Conservation (phyloP, 1,140 invertebrate genomes). For the Saccostrea glomerata region DNA sequence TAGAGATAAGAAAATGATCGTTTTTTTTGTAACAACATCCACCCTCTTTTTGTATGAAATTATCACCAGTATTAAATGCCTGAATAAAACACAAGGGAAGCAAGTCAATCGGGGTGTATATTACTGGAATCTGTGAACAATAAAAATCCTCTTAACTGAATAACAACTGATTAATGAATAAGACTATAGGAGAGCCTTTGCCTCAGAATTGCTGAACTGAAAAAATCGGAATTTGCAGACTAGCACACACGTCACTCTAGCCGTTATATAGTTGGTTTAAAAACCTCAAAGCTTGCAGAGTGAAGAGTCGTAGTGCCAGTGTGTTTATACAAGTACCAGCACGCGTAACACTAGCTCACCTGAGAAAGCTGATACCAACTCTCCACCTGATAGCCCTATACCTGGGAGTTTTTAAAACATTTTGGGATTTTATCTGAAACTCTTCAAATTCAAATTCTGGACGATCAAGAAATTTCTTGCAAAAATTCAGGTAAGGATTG, state of each 20-base stretch:
- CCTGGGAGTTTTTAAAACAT: neutral
- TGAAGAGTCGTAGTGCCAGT: neutral
- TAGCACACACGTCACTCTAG: slow-evolving; percentile 9
- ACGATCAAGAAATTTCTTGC: neutral
- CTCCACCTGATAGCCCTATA: neutral
- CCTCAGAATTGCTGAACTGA: slow-evolving; percentile 7
- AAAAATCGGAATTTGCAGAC: slow-evolving; percentile 4
- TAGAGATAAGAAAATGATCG: slow-evolving; percentile 4
- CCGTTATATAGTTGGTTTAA: slow-evolving; percentile 29
- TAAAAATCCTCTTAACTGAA: slow-evolving; percentile 24
- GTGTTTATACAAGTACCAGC: slow-evolving; percentile 24
- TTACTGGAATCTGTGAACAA: slow-evolving; percentile 10
- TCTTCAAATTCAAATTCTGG: neutral
- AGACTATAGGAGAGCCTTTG: neutral
- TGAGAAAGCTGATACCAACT: slow-evolving; percentile 22
- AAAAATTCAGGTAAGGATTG: neutral
- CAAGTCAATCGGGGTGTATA: slow-evolving; percentile 1
- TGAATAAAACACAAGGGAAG: neutral
- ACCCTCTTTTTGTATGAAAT: neutral
- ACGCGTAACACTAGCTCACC: slow-evolving; percentile 20
- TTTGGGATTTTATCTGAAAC: slow-evolving; percentile 23
- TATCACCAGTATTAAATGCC: slow-evolving; percentile 12
- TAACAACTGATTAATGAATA: slow-evolving; percentile 37
- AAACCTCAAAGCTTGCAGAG: slow-evolving; percentile 18
- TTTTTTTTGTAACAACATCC: neutral